Percentiles rank a stretch among this genome's conserved stretches.
Evolutionary conservation across 2,888 invertebrate species (phyloP).

Genomic region (Pyralis farinalis): DNA sequence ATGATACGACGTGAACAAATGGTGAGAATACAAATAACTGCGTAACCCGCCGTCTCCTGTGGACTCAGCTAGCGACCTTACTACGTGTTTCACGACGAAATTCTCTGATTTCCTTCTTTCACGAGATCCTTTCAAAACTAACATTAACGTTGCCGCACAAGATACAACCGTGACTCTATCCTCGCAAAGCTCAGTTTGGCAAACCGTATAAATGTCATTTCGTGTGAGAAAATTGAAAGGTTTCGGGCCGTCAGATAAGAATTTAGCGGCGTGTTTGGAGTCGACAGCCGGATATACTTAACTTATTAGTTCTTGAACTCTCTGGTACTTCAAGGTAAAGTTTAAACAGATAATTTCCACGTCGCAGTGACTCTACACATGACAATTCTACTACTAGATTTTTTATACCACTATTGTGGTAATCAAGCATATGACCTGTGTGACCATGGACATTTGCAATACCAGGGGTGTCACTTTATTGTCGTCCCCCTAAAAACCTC

Average conservation of each 20-base stretch:
- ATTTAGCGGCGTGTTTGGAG: slow-evolving; percentile 20
- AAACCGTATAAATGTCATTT: slow-evolving; percentile 19
- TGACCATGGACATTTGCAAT: too few relatives aligned
- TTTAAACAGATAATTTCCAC: too few relatives aligned
- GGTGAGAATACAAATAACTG: too few relatives aligned
- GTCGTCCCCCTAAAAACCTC: too few relatives aligned
- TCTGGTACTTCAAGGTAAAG: too few relatives aligned
- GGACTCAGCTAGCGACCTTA: slow-evolving; percentile 17
- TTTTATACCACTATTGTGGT: too few relatives aligned
- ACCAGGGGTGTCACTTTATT: too few relatives aligned
- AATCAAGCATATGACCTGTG: too few relatives aligned
- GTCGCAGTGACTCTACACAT: too few relatives aligned
- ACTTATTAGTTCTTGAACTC: not conserved
- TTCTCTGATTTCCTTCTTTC: slow-evolving; percentile 51
- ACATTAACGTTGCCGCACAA: not conserved
- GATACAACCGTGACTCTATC: not conserved
- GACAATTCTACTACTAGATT: too few relatives aligned
- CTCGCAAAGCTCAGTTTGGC: not conserved
- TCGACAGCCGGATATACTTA: not conserved
- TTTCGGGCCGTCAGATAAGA: slow-evolving; percentile 41
- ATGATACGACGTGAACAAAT: too few relatives aligned
- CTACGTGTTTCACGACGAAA: slow-evolving; percentile 41
- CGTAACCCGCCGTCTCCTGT: not conserved
- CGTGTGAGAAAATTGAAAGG: slow-evolving; percentile 36
- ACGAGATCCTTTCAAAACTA: slow-evolving; percentile 33